Evolutionary conservation across 2,113 vertebrate species (phyloP).

Genomic region (Tiliqua scincoides): DNA sequence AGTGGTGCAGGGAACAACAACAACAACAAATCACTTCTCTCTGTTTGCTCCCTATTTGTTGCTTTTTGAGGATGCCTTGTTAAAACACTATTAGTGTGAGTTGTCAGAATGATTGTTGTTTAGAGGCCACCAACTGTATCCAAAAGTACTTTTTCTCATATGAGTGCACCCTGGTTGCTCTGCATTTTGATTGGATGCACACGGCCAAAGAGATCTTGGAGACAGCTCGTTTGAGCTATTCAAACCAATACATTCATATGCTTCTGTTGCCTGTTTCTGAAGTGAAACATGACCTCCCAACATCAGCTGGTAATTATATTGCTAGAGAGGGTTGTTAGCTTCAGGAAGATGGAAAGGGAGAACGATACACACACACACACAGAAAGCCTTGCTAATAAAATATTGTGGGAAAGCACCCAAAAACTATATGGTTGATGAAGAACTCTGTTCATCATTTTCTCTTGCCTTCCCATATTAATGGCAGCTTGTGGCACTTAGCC

Average conservation of each 20-base stretch:
- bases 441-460: conserved; percentile 17
- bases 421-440: neutral
- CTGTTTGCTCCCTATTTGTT: neutral
- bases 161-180: neutral
- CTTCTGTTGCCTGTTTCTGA: neutral
- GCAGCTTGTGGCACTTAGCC: neutral
- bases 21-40: neutral
- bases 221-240: neutral
- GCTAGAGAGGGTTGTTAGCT: neutral
- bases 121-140: neutral
- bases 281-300: neutral
- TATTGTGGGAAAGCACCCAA: neutral
- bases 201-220: neutral
- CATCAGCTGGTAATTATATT: neutral
- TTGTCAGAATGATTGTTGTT: no score
- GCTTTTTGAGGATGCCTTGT: neutral
- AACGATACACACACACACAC: neutral
- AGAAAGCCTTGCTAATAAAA: conserved; percentile 3
- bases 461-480: neutral
- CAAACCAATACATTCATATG: neutral
- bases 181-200: neutral
- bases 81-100: neutral
- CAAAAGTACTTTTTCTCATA: neutral
- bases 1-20: no score
- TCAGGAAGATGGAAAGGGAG: neutral